Conservation (phyloP, 2,113 vertebrate genomes). For the Myiagra hebetior region DNA sequence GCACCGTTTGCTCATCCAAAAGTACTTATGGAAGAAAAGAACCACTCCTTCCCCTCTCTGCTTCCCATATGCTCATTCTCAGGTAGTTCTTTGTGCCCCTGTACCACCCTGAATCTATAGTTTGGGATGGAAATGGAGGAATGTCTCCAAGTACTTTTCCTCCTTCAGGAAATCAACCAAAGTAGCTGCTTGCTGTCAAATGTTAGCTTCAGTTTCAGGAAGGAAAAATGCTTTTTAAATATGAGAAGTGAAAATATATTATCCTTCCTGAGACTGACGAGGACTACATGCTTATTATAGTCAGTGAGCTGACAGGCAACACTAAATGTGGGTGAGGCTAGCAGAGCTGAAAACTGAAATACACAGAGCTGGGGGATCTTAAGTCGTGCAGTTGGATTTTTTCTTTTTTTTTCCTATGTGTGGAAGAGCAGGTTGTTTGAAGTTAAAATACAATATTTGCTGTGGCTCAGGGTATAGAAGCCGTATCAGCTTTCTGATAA, state of each 20-base stretch:
- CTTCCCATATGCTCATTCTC: background rate
- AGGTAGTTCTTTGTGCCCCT: background rate
- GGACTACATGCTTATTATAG: background rate
- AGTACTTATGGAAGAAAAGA: rapidly evolving
- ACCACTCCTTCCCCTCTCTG: background rate
- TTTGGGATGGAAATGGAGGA: background rate
- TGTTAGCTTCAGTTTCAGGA: background rate
- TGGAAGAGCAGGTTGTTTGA: background rate
- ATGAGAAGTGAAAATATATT: background rate
- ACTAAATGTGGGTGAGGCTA: background rate
- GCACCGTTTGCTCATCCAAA: background rate
- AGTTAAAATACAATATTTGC: background rate
- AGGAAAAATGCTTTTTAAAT: background rate
- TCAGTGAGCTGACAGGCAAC: background rate
- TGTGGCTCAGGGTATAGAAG: background rate
- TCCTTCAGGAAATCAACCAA: background rate
- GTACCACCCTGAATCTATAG: background rate
- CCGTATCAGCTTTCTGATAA: background rate
- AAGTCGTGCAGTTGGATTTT: background rate
- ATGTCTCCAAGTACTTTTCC: background rate
- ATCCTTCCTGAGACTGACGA: background rate
- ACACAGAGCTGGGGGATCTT: background rate
- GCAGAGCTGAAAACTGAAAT: background rate
- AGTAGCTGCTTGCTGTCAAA: background rate
- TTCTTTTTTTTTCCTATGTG: background rate